These are phyloP conservation scores for Limnothrissa miodon DNA, from an alignment of 2,113 vertebrate species.

Conservation along the genomic window DNA sequence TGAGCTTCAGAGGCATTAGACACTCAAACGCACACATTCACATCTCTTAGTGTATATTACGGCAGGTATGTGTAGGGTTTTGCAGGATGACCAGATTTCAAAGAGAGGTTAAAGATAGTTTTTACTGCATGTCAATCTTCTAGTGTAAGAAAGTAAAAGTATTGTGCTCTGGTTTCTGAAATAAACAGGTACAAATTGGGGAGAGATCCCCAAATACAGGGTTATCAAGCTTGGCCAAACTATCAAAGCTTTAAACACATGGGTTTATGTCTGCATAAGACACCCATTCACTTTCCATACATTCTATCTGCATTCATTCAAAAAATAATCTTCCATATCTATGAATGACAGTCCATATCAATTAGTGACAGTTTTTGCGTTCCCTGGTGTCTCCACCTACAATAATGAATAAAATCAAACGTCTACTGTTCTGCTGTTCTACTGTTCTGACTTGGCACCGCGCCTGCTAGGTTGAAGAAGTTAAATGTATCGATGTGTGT, in stretches of 20 bases:
- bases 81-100: not conserved
- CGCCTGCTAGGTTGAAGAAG: conserved; percentile 34
- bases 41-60: not conserved
- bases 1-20: not conserved
- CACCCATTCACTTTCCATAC: no score
- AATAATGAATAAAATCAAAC: not conserved
- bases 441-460: not conserved
- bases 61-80: not conserved
- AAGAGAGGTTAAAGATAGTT: no score
- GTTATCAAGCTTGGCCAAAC: no score
- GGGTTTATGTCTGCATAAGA: not conserved
- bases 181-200: no score
- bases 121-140: no score
- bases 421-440: not conserved
- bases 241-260: not conserved
- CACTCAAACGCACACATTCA: not conserved
- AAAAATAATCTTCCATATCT: not conserved
- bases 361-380: not conserved
- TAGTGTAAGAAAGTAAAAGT: no score
- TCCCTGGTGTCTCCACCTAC: not conserved
- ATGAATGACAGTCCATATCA: no score
- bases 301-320: not conserved
- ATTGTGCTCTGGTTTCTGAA: no score
- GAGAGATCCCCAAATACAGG: no score
- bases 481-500: conserved; percentile 54